A percentile compares a stretch with the other conserved stretches of the same genome.
Evolutionary conservation across 2,797 vertebrate species (phyloP).

Genomic region (Dendrocincla fuliginosa): DNA sequence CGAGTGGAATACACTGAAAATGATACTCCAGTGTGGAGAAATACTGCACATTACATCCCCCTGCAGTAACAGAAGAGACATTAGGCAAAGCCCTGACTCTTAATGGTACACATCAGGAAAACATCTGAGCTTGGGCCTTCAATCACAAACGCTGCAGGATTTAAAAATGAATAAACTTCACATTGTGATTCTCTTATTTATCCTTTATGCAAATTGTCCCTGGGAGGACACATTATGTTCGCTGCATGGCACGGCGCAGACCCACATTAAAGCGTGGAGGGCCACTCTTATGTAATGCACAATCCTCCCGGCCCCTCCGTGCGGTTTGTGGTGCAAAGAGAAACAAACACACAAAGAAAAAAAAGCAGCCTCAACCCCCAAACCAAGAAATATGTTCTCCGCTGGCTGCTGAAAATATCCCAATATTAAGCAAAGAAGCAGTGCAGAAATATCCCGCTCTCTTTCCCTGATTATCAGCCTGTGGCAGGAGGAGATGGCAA

Average conservation of each 20-base stretch:
- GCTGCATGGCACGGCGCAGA: constrained; percentile 76
- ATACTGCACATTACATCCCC: constrained; percentile 76
- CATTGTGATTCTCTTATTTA: constrained; percentile 88
- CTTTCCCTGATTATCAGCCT: not conserved
- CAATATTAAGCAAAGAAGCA: not conserved
- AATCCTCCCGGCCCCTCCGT: constrained; percentile 33
- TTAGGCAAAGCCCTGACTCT: constrained; percentile 84
- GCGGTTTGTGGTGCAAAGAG: constrained; percentile 27
- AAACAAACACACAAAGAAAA: constrained; percentile 3
- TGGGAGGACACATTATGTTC: constrained; percentile 81
- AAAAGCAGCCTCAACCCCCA: not conserved
- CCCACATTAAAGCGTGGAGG: constrained; percentile 73
- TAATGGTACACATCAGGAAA: constrained; percentile 85
- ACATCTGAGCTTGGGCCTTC: constrained; percentile 87
- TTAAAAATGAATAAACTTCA: constrained; percentile 91
- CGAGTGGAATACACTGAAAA: constrained; percentile 75
- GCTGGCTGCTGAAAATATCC: not conserved
- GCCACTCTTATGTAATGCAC: constrained; percentile 71
- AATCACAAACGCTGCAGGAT: constrained; percentile 86
- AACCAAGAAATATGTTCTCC: constrained; percentile 23
- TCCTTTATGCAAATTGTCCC: constrained; percentile 88
- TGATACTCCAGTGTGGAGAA: constrained; percentile 79
- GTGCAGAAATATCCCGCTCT: accelerated
- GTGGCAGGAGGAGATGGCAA: not conserved
- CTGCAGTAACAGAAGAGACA: constrained; percentile 81